Evolutionary conservation across 2,888 invertebrate genomes (phyloP).

Genomic region (Polydrusus tereticollis): DNA sequence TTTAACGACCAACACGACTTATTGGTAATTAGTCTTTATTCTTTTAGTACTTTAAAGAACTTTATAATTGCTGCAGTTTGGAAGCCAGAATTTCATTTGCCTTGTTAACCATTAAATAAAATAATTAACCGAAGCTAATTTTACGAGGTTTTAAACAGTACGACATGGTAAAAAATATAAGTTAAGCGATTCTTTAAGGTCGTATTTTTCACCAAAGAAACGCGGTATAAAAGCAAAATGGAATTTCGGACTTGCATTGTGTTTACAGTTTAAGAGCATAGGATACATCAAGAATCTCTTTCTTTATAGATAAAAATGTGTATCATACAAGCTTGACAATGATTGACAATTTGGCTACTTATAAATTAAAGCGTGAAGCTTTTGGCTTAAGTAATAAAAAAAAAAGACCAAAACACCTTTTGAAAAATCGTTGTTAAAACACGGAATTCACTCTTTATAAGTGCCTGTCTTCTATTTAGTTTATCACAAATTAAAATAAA

Average conservation of each 20-base stretch:
- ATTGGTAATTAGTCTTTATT: conserved; percentile 8
- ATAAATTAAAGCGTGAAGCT: too few relatives aligned
- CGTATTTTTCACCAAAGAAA: not conserved
- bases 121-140: conserved; percentile 54
- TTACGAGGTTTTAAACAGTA: conserved; percentile 55
- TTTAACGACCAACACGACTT: not conserved
- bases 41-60: conserved; percentile 9
- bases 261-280: not conserved
- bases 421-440: too few relatives aligned
- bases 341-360: too few relatives aligned
- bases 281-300: not conserved
- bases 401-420: too few relatives aligned
- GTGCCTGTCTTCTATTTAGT: too few relatives aligned
- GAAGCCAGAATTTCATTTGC: conserved; percentile 43
- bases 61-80: conserved; percentile 26
- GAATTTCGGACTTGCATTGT: not conserved
- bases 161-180: conserved; percentile 45
- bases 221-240: not conserved
- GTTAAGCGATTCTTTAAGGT: conserved; percentile 11
- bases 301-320: not conserved
- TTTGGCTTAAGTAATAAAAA: too few relatives aligned
- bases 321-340: not conserved
- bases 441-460: too few relatives aligned
- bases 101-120: conserved; percentile 54
- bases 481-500: too few relatives aligned